Evolutionary conservation across 2,797 vertebrate genomes (phyloP).

Genomic region (Oophaga sylvatica): DNA sequence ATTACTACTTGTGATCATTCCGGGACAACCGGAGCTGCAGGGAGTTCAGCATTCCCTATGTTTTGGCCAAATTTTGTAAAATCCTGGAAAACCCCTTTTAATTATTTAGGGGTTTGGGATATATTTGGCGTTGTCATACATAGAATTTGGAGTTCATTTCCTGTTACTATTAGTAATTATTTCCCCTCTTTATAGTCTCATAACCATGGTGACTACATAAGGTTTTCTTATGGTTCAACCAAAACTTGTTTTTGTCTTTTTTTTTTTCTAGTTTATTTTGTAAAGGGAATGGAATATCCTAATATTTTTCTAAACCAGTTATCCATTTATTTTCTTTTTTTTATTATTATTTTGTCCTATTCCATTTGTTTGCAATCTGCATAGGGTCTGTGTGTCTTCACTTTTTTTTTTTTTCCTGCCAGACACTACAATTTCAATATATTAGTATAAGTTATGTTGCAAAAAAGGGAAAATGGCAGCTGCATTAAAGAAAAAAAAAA

Average conservation of each 20-base stretch:
- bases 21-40: no score
- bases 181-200: not conserved
- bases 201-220: not conserved
- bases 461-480: conserved; percentile 65
- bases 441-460: conserved; percentile 66
- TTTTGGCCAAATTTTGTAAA: no score
- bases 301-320: not conserved
- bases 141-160: not conserved
- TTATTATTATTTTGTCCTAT: not conserved
- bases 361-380: not conserved
- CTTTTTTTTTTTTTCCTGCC: not conserved
- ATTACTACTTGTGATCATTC: no score
- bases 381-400: not conserved
- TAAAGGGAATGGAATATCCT: conserved; percentile 7
- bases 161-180: conserved; percentile 8
- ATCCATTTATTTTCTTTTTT: not conserved
- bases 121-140: not conserved
- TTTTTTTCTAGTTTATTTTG: not conserved
- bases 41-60: no score
- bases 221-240: not conserved
- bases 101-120: not conserved
- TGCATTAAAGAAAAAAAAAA: conserved; percentile 63
- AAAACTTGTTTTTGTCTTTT: not conserved
- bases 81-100: not conserved
- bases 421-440: conserved; percentile 17